Percentiles rank a stretch among this genome's conserved stretches.
phyloP scores from a whole-genome alignment of 2,797 vertebrate species.

The Amphiprion clarkii region DNA sequence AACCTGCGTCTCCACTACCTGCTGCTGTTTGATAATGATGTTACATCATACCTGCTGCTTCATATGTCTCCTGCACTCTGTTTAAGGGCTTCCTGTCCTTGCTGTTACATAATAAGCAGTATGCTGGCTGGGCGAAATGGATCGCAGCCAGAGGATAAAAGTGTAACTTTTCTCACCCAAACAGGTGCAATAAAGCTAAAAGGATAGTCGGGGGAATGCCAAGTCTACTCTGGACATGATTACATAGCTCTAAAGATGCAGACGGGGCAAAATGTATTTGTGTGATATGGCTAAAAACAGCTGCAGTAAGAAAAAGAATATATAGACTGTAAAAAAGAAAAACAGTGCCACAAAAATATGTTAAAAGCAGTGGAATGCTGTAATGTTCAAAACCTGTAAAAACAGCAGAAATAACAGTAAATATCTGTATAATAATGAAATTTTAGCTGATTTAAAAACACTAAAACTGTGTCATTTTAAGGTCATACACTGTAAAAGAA shows the following conservation, averaged over 20 bases:
- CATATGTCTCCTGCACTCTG: neutral
- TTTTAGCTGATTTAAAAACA: too few species aligned
- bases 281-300: too few species aligned
- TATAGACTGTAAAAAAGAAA: too few species aligned
- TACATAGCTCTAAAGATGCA: neutral
- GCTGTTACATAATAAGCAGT: neutral
- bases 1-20: constrained; percentile 2
- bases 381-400: too few species aligned
- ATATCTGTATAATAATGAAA: too few species aligned
- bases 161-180: neutral
- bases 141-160: neutral
- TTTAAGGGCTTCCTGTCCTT: neutral
- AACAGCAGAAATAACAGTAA: too few species aligned
- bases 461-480: too few species aligned
- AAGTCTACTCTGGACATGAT: neutral
- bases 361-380: too few species aligned
- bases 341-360: too few species aligned
- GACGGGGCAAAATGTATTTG: too few species aligned
- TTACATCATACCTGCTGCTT: constrained; percentile 9
- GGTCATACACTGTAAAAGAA: too few species aligned
- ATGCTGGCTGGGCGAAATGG: neutral
- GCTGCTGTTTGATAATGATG: constrained; percentile 11
- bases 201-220: neutral
- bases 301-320: too few species aligned
- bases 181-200: neutral